Evolutionary conservation across 2,113 vertebrate genomes (phyloP).

Genomic region (Bettongia penicillata): DNA sequence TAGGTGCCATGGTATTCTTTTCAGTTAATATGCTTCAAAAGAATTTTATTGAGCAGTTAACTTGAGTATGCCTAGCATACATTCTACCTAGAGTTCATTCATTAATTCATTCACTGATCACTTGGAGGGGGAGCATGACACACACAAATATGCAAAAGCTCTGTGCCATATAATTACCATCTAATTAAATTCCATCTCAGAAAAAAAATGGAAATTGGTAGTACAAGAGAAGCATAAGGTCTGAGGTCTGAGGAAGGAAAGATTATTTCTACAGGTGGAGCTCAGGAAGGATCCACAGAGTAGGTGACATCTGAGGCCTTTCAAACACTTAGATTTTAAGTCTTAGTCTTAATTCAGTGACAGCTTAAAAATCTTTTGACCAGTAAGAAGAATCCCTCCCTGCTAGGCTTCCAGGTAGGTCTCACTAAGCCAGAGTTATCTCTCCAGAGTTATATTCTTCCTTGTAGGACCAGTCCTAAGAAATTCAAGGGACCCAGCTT

Average conservation of each 20-base stretch:
- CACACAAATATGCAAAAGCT: background rate
- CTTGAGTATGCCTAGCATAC: background rate
- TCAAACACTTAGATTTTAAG: background rate
- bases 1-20: background rate
- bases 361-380: background rate
- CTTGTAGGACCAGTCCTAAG: background rate
- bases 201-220: background rate
- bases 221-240: background rate
- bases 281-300: background rate
- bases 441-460: background rate
- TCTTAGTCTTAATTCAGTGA: background rate
- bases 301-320: background rate
- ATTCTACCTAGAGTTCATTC: background rate
- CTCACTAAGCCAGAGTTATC: background rate
- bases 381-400: background rate
- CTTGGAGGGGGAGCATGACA: background rate
- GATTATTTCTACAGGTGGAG: background rate
- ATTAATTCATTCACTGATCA: background rate
- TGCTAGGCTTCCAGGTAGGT: background rate
- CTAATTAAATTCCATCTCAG: background rate
- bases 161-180: background rate
- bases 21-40: background rate
- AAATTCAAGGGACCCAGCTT: background rate
- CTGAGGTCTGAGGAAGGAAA: background rate
- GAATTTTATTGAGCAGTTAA: background rate